Base-by-base conservation (phyloP, 2,888 invertebrate species). In the Allygus modestus region DNA sequence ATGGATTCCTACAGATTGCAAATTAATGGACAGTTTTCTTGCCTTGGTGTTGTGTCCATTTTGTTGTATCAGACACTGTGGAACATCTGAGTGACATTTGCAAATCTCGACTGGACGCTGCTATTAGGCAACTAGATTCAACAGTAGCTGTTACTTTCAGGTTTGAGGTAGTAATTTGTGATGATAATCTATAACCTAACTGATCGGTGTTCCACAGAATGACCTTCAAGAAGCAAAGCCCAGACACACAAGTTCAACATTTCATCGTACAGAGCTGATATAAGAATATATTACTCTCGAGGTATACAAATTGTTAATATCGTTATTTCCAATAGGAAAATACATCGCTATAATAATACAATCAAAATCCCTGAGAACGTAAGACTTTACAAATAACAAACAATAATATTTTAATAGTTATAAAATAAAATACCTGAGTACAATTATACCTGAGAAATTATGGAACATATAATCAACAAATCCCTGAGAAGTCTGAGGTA, bases 401-500 rank as follows among this genome's bases (percentile, higher is more conserved):
- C n/a, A 73, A 28, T 46, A 51, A 51, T 77, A 46, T 2, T 12
- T 77, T 5, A 77, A 28, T 1, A 1, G 23, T 41, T 26, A 20
- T 12, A 77, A 77, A 28, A 79, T 37, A 79, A 79, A 79, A 77
- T 77, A 37, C 79, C 79, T 79, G 79, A 79, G 79, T 51, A 46
- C 11, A 33, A 79, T 79, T 79, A 37, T 79, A 79, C 79, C 79
- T 79, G 79, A 79, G 79, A 79, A 58, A 51, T 77, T 41, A 37
- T 33, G 28, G 77, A 51, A 77, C 77, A 28, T 51, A 51, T 11
- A 15, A 77, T 43, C 28, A 58, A 79, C 33, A 51, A 77, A 79
- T 79, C 79, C 79, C 79, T 79, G 79, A 79, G 79, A 58, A 79
- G 17, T 28, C 46, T 77, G 46, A 77, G 75, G 73, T 73, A 73